These are phyloP conservation scores for Smutsia temminckii DNA, from an alignment of 2,797 vertebrate genomes.

Conservation along the genomic window DNA sequence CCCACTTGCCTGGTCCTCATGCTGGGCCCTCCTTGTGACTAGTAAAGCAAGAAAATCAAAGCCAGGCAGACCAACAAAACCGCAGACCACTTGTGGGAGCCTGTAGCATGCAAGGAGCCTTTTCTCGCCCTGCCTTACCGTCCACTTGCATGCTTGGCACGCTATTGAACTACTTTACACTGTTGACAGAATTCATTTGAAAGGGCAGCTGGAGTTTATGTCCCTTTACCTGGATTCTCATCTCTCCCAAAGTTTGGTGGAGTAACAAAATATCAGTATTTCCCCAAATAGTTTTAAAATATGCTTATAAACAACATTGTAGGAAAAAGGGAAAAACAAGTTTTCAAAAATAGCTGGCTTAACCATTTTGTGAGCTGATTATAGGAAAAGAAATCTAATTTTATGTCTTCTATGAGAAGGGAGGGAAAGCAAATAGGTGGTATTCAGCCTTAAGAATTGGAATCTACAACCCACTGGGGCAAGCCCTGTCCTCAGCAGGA, in stretches of 20 bases:
- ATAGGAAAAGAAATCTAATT: slow-evolving; percentile 44
- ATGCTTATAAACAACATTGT: slow-evolving; percentile 13
- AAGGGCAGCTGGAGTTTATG: neutral
- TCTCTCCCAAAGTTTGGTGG: neutral
- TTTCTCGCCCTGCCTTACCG: neutral
- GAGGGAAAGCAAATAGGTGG: neutral
- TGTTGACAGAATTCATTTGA: neutral
- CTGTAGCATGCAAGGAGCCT: neutral
- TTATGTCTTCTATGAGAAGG: neutral
- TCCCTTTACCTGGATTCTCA: neutral
- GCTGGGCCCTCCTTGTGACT: neutral
- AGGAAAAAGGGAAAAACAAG: neutral
- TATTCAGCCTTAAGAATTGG: neutral
- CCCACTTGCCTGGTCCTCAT: neutral
- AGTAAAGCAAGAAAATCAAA: slow-evolving; percentile 5
- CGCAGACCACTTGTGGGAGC: accelerated
- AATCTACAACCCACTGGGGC: neutral
- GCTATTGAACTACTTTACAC: neutral
- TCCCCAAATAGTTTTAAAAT: slow-evolving; percentile 36
- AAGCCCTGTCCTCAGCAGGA: neutral
- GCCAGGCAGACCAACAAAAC: neutral
- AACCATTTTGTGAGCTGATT: slow-evolving; percentile 31
- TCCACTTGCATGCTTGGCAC: accelerated
- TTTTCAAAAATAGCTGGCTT: neutral
- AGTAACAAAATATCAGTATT: slow-evolving; percentile 35